These are phyloP conservation scores for Tinea trinotella DNA, from an alignment of 2,888 invertebrate genomes.

Conservation along the genomic window DNA sequence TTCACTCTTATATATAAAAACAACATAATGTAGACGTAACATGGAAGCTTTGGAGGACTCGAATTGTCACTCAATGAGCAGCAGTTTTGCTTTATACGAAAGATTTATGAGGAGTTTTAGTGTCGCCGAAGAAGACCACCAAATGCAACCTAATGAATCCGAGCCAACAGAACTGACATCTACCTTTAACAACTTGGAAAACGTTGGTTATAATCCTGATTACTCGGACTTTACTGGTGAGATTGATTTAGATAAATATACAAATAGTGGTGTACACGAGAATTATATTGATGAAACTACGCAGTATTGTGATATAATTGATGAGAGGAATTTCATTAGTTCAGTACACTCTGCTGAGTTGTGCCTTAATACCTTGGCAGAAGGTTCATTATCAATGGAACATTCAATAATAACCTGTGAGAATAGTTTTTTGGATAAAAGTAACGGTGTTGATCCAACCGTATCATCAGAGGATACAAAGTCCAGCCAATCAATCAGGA, in stretches of 20 bases:
- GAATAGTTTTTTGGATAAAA: conserved; percentile 39
- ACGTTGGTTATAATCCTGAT: conserved; percentile 33
- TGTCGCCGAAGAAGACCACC: conserved; percentile 31
- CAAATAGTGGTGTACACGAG: neutral
- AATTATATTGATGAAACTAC: conserved; percentile 2
- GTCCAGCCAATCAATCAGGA: conserved; percentile 35
- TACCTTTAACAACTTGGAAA: conserved; percentile 28
- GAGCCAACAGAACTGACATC: neutral
- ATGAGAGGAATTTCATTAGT: conserved; percentile 1
- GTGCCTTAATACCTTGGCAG: conserved; percentile 1
- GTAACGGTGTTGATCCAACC: conserved; percentile 41
- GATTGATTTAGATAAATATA: conserved; percentile 40
- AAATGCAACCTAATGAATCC: neutral
- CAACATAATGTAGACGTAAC: conserved; percentile 42
- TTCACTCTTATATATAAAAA: neutral
- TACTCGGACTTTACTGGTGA: conserved; percentile 25
- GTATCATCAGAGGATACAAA: conserved; percentile 54
- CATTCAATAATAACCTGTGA: conserved; percentile 9
- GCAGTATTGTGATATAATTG: neutral
- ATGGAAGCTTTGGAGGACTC: conserved; percentile 63
- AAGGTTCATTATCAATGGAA: conserved; percentile 11
- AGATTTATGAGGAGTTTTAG: conserved; percentile 63
- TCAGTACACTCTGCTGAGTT: conserved; percentile 4
- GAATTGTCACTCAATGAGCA: conserved; percentile 59
- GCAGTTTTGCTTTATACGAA: conserved; percentile 62